phyloP scores from a whole-genome alignment of 2,888 invertebrate species.

The Aporophyla nigra region DNA sequence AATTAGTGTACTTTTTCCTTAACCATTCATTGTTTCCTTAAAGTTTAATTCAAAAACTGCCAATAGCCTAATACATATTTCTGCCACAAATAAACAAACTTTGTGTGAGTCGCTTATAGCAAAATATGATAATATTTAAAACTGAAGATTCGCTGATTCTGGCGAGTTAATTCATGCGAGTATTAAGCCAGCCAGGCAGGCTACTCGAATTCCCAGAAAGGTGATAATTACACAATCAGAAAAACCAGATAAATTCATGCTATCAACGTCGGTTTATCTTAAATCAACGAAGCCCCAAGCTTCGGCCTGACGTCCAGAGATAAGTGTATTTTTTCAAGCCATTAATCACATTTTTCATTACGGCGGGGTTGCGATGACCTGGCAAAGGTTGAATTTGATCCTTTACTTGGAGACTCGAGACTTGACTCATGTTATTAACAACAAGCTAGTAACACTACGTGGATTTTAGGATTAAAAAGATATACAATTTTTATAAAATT shows the following conservation, averaged over 20 bases:
- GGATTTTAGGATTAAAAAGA: slow-evolving; percentile 12
- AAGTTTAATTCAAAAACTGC: no score
- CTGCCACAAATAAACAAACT: no score
- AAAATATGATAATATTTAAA: no score
- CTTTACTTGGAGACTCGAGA: slow-evolving; percentile 35
- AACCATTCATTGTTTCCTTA: no score
- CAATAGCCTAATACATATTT: no score
- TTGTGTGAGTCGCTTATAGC: no score
- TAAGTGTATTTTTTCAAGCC: slow-evolving; percentile 65
- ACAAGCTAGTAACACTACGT: slow-evolving; percentile 37
- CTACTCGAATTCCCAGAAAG: slow-evolving; percentile 35
- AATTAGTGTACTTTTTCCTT: no score
- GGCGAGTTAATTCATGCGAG: not conserved
- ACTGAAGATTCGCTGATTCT: no score
- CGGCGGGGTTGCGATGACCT: slow-evolving; percentile 54
- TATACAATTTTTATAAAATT: slow-evolving; percentile 35
- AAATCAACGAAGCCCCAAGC: slow-evolving; percentile 44
- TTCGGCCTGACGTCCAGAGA: slow-evolving; percentile 54
- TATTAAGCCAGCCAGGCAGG: not conserved
- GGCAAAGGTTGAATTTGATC: slow-evolving; percentile 53
- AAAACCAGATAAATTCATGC: slow-evolving; percentile 40
- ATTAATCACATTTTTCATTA: slow-evolving; percentile 70
- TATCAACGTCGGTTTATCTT: slow-evolving; percentile 52
- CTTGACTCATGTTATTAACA: slow-evolving; percentile 32
- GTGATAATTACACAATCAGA: slow-evolving; percentile 48